These are phyloP conservation scores for Todiramphus saurophagus DNA, from an alignment of 2,113 vertebrate genomes.

Conservation along the genomic window DNA sequence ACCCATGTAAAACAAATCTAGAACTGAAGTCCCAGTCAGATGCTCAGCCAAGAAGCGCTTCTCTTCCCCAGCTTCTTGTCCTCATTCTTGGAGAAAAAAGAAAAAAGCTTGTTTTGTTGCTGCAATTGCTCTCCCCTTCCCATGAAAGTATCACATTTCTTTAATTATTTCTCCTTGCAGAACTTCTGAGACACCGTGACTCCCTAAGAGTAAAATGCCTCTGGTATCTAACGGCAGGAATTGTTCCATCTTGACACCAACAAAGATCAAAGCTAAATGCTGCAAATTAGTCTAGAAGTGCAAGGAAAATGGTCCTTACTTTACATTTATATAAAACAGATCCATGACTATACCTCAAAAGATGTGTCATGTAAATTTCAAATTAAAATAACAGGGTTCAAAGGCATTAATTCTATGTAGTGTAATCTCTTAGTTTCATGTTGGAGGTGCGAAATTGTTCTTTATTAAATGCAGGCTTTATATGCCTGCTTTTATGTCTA, in stretches of 20 bases:
- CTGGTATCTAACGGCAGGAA: background rate
- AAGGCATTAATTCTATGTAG: background rate
- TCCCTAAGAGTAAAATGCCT: background rate
- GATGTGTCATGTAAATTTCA: background rate
- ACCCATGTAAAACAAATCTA: background rate
- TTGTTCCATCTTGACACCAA: background rate
- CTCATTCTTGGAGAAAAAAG: background rate
- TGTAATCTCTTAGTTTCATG: background rate
- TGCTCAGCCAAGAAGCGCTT: background rate
- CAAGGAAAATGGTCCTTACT: background rate
- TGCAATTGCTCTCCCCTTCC: background rate
- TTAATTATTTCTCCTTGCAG: background rate
- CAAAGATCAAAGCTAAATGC: conserved; percentile 11
- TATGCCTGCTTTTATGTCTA: background rate
- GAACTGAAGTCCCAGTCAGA: background rate
- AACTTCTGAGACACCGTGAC: background rate
- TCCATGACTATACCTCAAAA: background rate
- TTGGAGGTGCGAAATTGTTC: background rate
- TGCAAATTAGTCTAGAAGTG: background rate
- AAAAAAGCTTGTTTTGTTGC: background rate
- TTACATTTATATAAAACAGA: background rate
- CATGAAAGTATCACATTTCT: background rate
- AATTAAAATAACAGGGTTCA: background rate
- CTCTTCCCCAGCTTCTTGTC: accelerated
- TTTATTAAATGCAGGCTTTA: background rate